Evolutionary conservation across 2,113 vertebrate genomes (phyloP).

Genomic region (Chinchilla lanigera): DNA sequence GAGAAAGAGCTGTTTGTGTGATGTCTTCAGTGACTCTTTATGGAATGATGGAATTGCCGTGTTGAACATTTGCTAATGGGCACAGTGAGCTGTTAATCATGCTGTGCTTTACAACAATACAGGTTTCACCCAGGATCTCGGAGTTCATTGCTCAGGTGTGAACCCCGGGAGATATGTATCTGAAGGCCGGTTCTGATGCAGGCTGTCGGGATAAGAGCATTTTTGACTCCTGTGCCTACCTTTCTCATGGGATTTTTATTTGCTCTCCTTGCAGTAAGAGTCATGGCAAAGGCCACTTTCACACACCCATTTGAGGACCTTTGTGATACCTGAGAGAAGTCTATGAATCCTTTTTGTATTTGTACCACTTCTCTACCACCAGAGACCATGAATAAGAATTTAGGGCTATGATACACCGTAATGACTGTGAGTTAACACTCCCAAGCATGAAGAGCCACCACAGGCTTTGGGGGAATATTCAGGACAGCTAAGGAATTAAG

Average conservation of each 20-base stretch:
- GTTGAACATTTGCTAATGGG: slow-evolving; percentile 11
- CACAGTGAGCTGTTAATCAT: not conserved
- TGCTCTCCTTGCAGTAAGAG: not conserved
- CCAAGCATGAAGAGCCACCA: not conserved
- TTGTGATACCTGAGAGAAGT: not conserved
- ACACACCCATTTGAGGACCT: not conserved
- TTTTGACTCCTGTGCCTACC: not conserved
- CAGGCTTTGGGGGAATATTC: not conserved
- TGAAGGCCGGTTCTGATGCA: not conserved
- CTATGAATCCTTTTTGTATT: not conserved
- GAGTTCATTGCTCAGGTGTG: not conserved
- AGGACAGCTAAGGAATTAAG: not conserved
- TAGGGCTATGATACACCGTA: not conserved
- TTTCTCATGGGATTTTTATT: not conserved
- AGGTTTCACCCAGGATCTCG: not conserved
- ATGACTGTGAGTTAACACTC: not conserved
- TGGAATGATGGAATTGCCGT: not conserved
- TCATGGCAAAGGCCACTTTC: not conserved
- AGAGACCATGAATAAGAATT: not conserved
- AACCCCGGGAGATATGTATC: not conserved
- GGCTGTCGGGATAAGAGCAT: not conserved
- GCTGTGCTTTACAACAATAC: not conserved
- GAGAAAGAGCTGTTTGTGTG: not conserved
- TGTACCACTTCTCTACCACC: not conserved
- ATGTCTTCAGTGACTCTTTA: not conserved